phyloP scores from a whole-genome alignment of 2,797 vertebrate genomes.

The Myotis daubentonii region DNA sequence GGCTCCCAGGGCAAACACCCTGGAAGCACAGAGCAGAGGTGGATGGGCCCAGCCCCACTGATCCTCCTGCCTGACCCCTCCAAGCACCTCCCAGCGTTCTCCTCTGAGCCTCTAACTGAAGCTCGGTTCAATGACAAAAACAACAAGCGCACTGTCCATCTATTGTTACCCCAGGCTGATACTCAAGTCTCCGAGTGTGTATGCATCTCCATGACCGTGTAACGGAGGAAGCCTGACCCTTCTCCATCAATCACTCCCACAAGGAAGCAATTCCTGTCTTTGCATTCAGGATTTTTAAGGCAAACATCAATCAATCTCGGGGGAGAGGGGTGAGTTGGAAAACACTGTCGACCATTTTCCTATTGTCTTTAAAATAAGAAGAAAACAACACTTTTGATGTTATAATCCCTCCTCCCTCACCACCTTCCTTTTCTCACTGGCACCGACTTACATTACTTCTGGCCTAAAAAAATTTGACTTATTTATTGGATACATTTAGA shows the following conservation, averaged over 20 bases:
- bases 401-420: background rate
- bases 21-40: background rate
- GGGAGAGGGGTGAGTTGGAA: background rate
- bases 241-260: background rate
- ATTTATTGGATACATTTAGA: background rate
- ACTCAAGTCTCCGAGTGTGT: background rate
- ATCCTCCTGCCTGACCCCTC: background rate
- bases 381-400: background rate
- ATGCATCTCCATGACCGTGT: too few relatives aligned
- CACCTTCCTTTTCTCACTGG: background rate
- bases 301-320: background rate
- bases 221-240: background rate
- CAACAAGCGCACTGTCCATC: background rate
- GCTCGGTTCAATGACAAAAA: background rate
- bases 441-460: background rate
- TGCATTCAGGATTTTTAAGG: background rate
- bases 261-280: background rate
- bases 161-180: background rate
- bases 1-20: background rate
- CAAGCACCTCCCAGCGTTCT: background rate
- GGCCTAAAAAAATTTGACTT: background rate
- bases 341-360: background rate
- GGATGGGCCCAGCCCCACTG: background rate
- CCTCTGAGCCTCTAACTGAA: slow-evolving; percentile 30
- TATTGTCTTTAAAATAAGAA: background rate